phyloP scores from a whole-genome alignment of 2,888 invertebrate genomes.

The Lathronympha strigana region DNA sequence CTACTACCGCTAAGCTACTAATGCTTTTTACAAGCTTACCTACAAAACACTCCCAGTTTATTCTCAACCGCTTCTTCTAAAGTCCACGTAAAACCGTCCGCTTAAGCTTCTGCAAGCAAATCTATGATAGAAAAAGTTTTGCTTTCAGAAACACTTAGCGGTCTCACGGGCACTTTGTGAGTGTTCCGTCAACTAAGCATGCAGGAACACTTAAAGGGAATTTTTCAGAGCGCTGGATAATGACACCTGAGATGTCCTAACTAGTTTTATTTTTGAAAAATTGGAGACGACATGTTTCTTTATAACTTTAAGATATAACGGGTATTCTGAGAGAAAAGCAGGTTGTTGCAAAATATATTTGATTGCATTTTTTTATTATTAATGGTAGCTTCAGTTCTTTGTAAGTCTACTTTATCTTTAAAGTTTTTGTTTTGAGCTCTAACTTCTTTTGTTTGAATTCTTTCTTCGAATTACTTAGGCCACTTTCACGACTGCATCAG shows the following conservation, averaged over 20 bases:
- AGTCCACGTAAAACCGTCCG: background rate
- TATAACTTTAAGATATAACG: too few species aligned
- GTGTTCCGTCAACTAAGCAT: constrained; percentile 42
- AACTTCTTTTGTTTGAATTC: too few species aligned
- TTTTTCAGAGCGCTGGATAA: constrained; percentile 63
- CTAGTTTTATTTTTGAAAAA: constrained; percentile 52
- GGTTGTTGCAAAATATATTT: too few species aligned
- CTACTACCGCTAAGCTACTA: too few species aligned
- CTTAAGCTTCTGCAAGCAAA: constrained; percentile 5
- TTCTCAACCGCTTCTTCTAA: background rate
- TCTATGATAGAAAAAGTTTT: constrained; percentile 25
- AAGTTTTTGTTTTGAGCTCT: too few species aligned
- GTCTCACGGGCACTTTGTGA: constrained; percentile 15
- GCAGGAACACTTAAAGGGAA: constrained; percentile 49
- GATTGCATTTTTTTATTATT: too few species aligned
- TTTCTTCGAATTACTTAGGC: too few species aligned
- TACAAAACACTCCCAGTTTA: background rate
- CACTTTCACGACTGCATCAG: too few species aligned
- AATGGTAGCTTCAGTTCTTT: too few species aligned
- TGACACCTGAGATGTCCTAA: constrained; percentile 62
- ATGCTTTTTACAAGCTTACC: too few species aligned
- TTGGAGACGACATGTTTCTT: background rate
- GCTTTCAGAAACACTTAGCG: constrained; percentile 19
- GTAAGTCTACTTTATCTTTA: too few species aligned
- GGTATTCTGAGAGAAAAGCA: too few species aligned